A percentile compares a stretch with the other conserved stretches of the same genome.
These are phyloP conservation scores for Lasioglossum zephyrum DNA, from an alignment of 2,888 invertebrate genomes.

Conservation along the genomic window DNA sequence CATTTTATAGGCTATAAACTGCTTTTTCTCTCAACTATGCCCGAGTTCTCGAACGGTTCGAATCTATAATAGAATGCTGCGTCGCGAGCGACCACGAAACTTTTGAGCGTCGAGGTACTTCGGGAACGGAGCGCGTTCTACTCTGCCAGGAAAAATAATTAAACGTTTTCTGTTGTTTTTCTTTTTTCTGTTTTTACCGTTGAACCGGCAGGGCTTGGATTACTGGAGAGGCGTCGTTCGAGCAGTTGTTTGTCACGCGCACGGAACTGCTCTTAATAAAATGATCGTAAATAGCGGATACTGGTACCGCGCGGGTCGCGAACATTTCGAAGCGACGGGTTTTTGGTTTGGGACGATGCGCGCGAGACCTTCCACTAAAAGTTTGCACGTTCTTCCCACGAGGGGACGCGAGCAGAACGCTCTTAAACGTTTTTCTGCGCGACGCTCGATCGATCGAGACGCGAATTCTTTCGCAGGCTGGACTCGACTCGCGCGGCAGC, in stretches of 20 bases:
- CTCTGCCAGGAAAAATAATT: neutral
- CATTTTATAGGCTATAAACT: neutral
- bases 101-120: neutral
- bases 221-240: neutral
- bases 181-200: neutral
- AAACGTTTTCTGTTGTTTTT: neutral
- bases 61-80: neutral
- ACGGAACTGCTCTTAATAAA: neutral
- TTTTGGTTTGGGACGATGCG: neutral
- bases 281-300: slow-evolving; percentile 16
- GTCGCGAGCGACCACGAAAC: neutral
- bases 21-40: neutral
- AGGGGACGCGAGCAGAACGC: slow-evolving; percentile 59
- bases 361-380: slow-evolving; percentile 43
- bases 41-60: neutral
- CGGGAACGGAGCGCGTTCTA: neutral
- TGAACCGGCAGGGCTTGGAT: neutral
- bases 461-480: slow-evolving; percentile 73
- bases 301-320: neutral
- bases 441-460: slow-evolving; percentile 73
- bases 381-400: slow-evolving; percentile 71
- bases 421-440: slow-evolving; percentile 73
- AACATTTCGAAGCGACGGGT: slow-evolving; percentile 1
- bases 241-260: neutral
- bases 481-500: slow-evolving; percentile 72